phyloP scores from a whole-genome alignment of 2,113 vertebrate species.

The Saguinus imperator region DNA sequence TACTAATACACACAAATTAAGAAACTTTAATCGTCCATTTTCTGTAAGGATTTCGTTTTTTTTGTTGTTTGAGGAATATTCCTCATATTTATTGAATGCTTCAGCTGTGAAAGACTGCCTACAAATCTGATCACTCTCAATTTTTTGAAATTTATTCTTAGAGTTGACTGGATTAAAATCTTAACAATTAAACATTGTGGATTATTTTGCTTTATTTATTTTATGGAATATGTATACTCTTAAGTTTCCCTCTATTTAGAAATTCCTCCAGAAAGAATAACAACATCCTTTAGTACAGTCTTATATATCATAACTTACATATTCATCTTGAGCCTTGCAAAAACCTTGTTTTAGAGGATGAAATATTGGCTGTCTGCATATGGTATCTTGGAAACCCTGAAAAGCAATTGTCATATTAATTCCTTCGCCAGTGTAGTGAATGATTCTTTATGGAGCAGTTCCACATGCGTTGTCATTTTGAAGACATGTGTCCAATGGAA shows the following conservation, averaged over 20 bases:
- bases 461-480: neutral
- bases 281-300: neutral
- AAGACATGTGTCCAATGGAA: neutral
- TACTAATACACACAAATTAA: neutral
- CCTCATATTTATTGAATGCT: neutral
- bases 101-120: neutral
- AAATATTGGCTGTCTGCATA: neutral
- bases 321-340: neutral
- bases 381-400: neutral
- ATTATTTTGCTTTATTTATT: neutral
- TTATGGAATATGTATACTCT: neutral
- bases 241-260: neutral
- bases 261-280: neutral
- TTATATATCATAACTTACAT: neutral
- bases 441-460: neutral
- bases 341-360: neutral
- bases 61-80: neutral
- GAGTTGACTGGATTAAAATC: conserved; percentile 9
- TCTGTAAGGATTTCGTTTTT: neutral
- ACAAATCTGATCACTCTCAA: neutral
- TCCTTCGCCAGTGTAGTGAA: neutral
- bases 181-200: neutral
- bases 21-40: neutral
- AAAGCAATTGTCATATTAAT: neutral
- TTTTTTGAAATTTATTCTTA: neutral